Evolutionary conservation across 2,888 invertebrate species (phyloP).

Genomic region (Parthenolecanium corni): DNA sequence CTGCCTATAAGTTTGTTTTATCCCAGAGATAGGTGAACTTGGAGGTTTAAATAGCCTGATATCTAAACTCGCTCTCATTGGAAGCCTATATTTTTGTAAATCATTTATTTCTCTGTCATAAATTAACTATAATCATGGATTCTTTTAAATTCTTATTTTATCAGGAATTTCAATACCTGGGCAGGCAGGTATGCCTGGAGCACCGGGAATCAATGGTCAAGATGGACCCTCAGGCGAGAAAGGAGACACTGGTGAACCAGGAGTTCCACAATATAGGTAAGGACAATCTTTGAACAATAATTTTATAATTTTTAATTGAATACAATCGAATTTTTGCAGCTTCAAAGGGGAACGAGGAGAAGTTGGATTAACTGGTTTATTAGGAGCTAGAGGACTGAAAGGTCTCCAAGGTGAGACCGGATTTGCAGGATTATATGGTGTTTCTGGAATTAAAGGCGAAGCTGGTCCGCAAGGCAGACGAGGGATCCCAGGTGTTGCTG

Average conservation of each 20-base stretch:
- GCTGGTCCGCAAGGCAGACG: slow-evolving; percentile 38
- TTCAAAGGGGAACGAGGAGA: slow-evolving; percentile 41
- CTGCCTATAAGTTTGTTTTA: no score
- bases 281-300: not conserved
- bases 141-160: no score
- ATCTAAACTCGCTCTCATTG: not conserved
- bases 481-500: slow-evolving; percentile 48
- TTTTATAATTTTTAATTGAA: not conserved
- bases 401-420: slow-evolving; percentile 44
- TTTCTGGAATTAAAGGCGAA: slow-evolving; percentile 33
- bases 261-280: slow-evolving; percentile 41
- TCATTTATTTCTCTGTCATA: not conserved
- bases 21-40: no score
- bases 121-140: no score
- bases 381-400: slow-evolving; percentile 38
- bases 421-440: slow-evolving; percentile 39
- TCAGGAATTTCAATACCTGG: slow-evolving; percentile 48
- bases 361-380: slow-evolving; percentile 37
- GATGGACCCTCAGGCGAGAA: slow-evolving; percentile 46
- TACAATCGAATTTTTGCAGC: slow-evolving; percentile 36
- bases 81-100: not conserved
- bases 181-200: slow-evolving; percentile 46
- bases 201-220: slow-evolving; percentile 49
- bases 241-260: slow-evolving; percentile 52
- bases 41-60: not conserved